Percentiles rank a stretch among this genome's conserved stretches.
phyloP scores from a whole-genome alignment of 2,797 vertebrate species.

The Eulemur coronatus region DNA sequence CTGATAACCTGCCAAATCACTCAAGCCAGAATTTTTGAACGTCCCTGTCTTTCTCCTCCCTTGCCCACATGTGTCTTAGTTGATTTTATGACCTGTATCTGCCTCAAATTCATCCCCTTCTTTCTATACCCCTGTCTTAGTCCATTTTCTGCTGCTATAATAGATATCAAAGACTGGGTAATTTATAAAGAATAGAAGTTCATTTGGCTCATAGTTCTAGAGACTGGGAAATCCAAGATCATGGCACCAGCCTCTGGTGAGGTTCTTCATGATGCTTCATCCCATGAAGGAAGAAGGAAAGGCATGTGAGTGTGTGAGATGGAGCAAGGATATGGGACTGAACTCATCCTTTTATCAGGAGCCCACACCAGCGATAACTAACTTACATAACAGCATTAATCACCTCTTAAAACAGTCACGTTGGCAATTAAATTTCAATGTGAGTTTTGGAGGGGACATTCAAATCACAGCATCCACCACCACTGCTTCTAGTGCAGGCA shows the following conservation, averaged over 20 bases:
- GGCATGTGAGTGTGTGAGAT: neutral
- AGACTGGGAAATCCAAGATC: neutral
- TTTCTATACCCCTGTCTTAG: neutral
- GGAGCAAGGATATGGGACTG: neutral
- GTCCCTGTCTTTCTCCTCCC: neutral
- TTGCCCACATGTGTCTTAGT: neutral
- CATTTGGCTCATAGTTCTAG: neutral
- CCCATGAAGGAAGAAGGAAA: neutral
- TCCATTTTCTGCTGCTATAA: neutral
- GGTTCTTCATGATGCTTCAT: neutral
- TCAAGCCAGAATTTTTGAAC: neutral
- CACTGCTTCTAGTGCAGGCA: neutral
- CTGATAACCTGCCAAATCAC: neutral
- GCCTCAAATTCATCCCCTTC: neutral
- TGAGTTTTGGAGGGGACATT: neutral
- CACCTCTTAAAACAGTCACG: neutral
- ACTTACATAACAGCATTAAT: neutral
- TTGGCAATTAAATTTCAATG: neutral
- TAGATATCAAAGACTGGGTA: neutral
- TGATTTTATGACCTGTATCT: neutral
- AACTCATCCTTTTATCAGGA: neutral
- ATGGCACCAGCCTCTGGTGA: neutral
- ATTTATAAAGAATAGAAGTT: neutral
- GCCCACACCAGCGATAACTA: neutral
- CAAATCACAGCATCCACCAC: neutral